Evolutionary conservation across 2,797 vertebrate species (phyloP).

Genomic region (Coccyzus lansbergi): DNA sequence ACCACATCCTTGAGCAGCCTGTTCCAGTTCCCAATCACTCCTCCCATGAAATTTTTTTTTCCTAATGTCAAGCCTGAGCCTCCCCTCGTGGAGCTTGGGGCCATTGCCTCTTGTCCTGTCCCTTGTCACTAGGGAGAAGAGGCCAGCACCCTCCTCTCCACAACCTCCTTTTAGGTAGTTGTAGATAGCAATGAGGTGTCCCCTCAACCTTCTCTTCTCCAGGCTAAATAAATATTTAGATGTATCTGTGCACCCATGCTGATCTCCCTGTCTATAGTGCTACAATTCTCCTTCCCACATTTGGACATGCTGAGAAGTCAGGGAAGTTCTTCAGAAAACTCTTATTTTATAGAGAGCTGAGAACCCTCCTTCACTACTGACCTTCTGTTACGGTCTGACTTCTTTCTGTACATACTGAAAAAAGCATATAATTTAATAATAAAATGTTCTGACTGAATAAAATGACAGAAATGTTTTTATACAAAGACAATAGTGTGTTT

Average conservation of each 20-base stretch:
- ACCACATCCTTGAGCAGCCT: no score
- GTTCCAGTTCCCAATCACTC: no score
- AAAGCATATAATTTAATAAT: not conserved
- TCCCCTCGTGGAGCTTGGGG: no score
- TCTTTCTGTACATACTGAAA: not conserved
- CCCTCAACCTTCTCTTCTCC: no score
- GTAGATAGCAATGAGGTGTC: no score
- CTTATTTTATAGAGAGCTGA: not conserved
- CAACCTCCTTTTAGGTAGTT: no score
- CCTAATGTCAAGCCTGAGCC: no score
- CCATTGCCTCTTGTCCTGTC: no score
- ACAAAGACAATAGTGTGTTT: not conserved
- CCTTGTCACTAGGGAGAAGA: no score
- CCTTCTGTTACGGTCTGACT: not conserved
- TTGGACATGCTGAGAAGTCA: not conserved
- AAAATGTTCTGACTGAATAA: not conserved
- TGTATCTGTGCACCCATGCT: not conserved
- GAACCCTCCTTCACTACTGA: not conserved
- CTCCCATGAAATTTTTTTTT: no score
- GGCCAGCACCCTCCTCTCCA: no score
- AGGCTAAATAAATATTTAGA: no score
- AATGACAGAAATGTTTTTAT: not conserved
- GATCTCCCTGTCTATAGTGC: not conserved
- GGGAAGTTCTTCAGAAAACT: not conserved
- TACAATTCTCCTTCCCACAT: fast-evolving